Percentiles rank a stretch among this genome's conserved stretches.
These are phyloP conservation scores for Hemicrepidius hirtus DNA, from an alignment of 2,888 invertebrate species.

Conservation along the genomic window DNA sequence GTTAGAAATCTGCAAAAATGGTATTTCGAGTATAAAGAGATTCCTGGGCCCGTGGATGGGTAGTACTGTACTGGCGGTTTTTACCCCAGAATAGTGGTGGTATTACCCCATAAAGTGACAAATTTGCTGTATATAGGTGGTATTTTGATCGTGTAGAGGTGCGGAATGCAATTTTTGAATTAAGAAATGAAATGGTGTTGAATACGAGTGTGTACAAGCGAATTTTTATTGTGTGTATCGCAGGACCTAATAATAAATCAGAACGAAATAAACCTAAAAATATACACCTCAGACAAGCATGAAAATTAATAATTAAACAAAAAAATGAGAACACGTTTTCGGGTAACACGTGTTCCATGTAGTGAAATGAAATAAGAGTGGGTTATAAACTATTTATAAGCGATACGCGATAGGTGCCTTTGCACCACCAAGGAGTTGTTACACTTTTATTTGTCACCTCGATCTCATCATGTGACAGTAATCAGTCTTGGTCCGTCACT, in stretches of 20 bases:
- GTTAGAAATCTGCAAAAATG: too few relatives aligned
- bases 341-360: constrained; percentile 40
- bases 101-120: too few relatives aligned
- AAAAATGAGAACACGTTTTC: constrained; percentile 39
- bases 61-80: too few relatives aligned
- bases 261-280: constrained; percentile 36
- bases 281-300: constrained; percentile 38
- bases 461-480: constrained; percentile 68
- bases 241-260: constrained; percentile 38
- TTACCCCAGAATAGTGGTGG: too few relatives aligned
- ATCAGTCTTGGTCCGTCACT: constrained; percentile 70
- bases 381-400: constrained; percentile 41
- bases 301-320: constrained; percentile 41
- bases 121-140: too few relatives aligned
- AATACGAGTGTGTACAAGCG: constrained; percentile 14
- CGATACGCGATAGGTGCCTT: constrained; percentile 19
- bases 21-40: too few relatives aligned
- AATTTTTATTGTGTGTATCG: constrained; percentile 19
- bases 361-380: constrained; percentile 20
- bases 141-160: too few relatives aligned
- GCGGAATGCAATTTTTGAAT: background rate
- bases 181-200: background rate
- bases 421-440: constrained; percentile 27
- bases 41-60: too few relatives aligned
- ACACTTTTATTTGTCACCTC: constrained; percentile 54